Evolutionary conservation across 2,113 vertebrate genomes (phyloP), one percentile per base, ranked within the genome.

Genomic region (Numida meleagris): DNA sequence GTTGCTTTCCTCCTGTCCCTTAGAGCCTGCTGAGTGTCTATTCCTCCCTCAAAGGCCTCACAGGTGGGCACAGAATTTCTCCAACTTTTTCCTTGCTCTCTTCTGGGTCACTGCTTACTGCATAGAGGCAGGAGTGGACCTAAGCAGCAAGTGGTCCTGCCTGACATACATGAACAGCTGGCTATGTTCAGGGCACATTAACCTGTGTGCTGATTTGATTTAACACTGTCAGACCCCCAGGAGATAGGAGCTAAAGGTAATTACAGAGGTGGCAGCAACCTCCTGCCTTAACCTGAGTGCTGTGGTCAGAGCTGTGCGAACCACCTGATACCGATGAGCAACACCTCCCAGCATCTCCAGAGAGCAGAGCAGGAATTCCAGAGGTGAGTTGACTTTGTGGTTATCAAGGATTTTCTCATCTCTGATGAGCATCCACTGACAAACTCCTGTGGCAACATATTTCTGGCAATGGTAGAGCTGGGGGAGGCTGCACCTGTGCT

Each of bases 1-100:
- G 59, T 23, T 0, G 0, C 31, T 83, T 9, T 46, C 7, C 14
- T 42, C 51, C 45, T 36, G 24, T 20, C 24, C 16, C 33, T 12
- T 8, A 71, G 38, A 27, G 9, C 50, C 42, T 53, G 19, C n/a
- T 33, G 59, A 40, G 73, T 31, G 46, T 3, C 14, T 87, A 59
- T 51, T 58, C 58, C 53, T 63, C 66, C 71, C 34, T 17, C 42
- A 19, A 61, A 45, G 50, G 9, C 14, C 46, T 50, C 29, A 6
- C n/a, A 67, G 24, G 8, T 40, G 31, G 66, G 48, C 36, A 29
- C 21, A 71, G 62, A 40, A 13, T 73, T 77, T 31, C 57, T 33
- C 74, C 51, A 31, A 21, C 23, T 70, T 38, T 38, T 20, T 25
- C 13, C 33, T 67, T 36, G 6, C 33, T 48, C 27, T 72, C 67